A percentile compares a stretch with the other conserved stretches of the same genome.
Conservation (phyloP, 92 coral and sea anemone genomes). For the Porites rus region DNA sequence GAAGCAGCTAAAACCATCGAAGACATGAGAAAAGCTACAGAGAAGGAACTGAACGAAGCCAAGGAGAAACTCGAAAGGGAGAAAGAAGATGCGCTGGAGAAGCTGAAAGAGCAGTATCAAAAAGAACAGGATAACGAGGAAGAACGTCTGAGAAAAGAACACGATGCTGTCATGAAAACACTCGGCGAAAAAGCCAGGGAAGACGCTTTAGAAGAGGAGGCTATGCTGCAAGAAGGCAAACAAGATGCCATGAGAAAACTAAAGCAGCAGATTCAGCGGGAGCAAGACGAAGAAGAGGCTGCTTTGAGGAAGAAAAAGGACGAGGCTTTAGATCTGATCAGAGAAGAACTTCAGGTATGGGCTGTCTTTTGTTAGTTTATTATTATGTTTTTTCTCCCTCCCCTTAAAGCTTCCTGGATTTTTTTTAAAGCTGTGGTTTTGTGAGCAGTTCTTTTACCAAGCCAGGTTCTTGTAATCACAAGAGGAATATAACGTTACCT, state of each 20-base stretch:
- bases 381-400: too few relatives aligned
- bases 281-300: constrained; percentile 84
- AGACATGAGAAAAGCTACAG: constrained; percentile 86
- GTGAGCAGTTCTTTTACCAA: too few relatives aligned
- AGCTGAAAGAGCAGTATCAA: constrained; percentile 65
- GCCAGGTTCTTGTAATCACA: too few relatives aligned
- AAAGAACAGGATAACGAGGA: constrained; percentile 90
- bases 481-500: too few relatives aligned
- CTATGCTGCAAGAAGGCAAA: constrained; percentile 94
- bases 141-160: constrained; percentile 72
- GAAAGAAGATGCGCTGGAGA: constrained; percentile 76
- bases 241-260: constrained; percentile 92
- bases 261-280: constrained; percentile 74
- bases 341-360: constrained; percentile 59
- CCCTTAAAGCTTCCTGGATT: too few relatives aligned
- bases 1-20: constrained; percentile 81
- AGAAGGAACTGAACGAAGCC: constrained; percentile 83
- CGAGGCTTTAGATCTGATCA: constrained; percentile 70
- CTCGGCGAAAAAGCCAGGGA: constrained; percentile 87
- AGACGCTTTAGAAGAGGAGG: constrained; percentile 97
- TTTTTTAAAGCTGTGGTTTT: too few relatives aligned
- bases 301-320: constrained; percentile 71
- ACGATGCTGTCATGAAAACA: constrained; percentile 90
- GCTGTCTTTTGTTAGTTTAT: background rate
- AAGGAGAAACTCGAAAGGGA: constrained; percentile 79